Base-by-base conservation (phyloP, 2,113 vertebrate genomes). In the Tichodroma muraria region DNA sequence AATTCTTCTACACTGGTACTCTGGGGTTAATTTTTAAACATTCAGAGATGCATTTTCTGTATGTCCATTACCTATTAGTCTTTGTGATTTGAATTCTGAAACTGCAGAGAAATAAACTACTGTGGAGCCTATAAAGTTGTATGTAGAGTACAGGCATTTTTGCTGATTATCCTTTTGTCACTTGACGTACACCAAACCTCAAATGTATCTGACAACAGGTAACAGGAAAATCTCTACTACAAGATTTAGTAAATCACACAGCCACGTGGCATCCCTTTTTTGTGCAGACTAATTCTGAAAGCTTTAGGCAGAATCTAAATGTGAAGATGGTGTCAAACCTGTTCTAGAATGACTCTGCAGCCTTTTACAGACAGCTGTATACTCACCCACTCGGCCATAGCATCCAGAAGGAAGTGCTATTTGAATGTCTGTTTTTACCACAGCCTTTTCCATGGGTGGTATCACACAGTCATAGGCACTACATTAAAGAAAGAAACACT, bases 371-470 rank as follows among this genome's bases (percentile, higher is more conserved):
- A 61, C 37, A 76, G 25, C n/a, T 38, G n/a, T 28, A 52, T 81
- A 98, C 99, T 98, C 91, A 99, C 99, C 99, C 8, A 99, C 98
- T 98, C 99, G 97, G 7, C 99, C 99, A 45, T 99, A 99, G 96
- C 98, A 98, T 6, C 99, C 99, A 59, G 97, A 61, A 31, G 99
- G 99, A 71, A 99, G 98, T 4, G 98, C 98, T 28, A 99, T 98
- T 91, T 99, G 99, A 88, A 99, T 98, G 95, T 99, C 99, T 2
- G 99, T 99, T 96, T 99, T 99, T 80, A 99, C 98, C 5, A 99
- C 70, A 45, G 97, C 97, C 89, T 99, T 99, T 63, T 98, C 99
- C 98, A 98, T 98, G 4, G 99, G 93, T 18, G 95, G 98, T 65
- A 99, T 94, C 27, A 97, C 94, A 83, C 98, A 99, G 91, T 99